phyloP scores from a whole-genome alignment of 2,113 vertebrate species.

The Archilochus colubris region DNA sequence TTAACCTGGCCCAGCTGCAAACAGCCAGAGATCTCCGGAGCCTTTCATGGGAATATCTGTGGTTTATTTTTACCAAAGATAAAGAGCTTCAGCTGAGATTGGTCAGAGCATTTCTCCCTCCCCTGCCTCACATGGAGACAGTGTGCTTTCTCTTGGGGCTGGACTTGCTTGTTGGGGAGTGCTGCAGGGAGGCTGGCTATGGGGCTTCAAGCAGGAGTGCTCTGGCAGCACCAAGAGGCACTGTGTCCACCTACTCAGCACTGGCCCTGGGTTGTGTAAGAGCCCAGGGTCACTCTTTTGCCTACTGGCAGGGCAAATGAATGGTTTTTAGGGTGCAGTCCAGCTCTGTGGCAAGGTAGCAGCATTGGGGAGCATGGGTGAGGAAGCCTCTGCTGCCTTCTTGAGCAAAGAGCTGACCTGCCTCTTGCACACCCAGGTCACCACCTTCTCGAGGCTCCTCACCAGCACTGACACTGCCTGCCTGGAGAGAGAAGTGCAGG shows the following conservation, averaged over 20 bases:
- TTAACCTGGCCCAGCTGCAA: not conserved
- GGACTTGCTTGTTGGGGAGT: not conserved
- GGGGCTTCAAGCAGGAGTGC: too few species aligned
- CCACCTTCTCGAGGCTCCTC: constrained; percentile 94
- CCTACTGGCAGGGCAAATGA: not conserved
- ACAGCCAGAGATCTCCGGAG: not conserved
- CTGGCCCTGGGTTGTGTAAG: not conserved
- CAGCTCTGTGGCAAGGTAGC: not conserved
- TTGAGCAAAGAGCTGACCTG: not conserved
- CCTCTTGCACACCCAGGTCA: constrained; percentile 76
- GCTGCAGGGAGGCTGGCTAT: not conserved
- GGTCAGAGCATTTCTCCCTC: not conserved
- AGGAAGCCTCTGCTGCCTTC: not conserved
- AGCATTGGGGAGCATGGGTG: too few species aligned
- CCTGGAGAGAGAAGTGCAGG: constrained; percentile 68
- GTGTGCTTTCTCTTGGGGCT: not conserved
- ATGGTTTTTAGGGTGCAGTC: not conserved
- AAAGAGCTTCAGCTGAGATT: not conserved
- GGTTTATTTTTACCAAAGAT: not conserved
- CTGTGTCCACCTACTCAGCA: not conserved
- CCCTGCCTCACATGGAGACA: not conserved
- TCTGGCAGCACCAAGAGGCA: not conserved
- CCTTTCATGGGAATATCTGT: not conserved
- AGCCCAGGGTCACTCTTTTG: not conserved
- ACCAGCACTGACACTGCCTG: constrained; percentile 79